A percentile compares a stretch with the other conserved stretches of the same genome.
These are phyloP conservation scores for Gnathonemus echidnorhynchus DNA, from an alignment of 2,113 vertebrate genomes.

Conservation along the genomic window DNA sequence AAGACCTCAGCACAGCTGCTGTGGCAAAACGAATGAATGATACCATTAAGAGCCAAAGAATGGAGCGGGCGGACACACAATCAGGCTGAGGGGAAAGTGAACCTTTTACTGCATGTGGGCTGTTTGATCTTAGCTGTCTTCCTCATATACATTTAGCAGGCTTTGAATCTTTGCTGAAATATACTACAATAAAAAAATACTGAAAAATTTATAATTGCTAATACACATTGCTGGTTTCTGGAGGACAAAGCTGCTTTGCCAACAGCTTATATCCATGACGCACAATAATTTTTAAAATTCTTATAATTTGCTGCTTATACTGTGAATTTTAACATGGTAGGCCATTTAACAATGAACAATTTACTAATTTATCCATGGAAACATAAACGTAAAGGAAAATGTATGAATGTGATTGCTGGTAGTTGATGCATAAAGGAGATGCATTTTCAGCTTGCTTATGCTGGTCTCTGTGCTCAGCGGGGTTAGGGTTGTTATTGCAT, in stretches of 20 bases:
- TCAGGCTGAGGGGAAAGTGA: neutral
- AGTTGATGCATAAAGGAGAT: neutral
- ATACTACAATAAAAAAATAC: neutral
- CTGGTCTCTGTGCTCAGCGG: neutral
- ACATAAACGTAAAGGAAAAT: neutral
- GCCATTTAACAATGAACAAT: neutral
- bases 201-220: neutral
- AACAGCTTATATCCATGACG: neutral
- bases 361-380: neutral
- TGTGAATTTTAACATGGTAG: neutral
- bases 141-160: neutral
- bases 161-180: neutral
- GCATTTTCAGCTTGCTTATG: neutral
- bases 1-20: slow-evolving; percentile 61
- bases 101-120: neutral
- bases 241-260: neutral
- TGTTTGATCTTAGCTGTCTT: neutral
- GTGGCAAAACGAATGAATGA: neutral
- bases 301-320: neutral
- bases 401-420: neutral
- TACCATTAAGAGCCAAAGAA: neutral
- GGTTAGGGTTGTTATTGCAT: neutral
- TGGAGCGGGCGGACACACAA: neutral
- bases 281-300: neutral
- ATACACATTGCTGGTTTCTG: neutral